These are phyloP conservation scores for Pyxicephalus adspersus DNA, from an alignment of 2,113 vertebrate species.

Conservation along the genomic window DNA sequence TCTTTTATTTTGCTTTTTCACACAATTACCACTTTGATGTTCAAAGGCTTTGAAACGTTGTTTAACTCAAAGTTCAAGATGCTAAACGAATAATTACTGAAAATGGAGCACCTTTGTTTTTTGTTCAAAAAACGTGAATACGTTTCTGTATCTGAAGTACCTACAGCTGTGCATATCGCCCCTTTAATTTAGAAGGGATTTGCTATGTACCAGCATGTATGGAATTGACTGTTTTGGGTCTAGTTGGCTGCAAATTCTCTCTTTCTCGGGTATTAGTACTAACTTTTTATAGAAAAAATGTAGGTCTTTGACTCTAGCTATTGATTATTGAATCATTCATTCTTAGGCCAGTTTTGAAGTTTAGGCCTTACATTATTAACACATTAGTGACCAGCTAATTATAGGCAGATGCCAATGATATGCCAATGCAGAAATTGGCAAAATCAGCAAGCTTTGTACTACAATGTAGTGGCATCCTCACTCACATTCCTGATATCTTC, in stretches of 20 bases:
- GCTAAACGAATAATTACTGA: slow-evolving; percentile 48
- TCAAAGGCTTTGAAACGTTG: slow-evolving; percentile 44
- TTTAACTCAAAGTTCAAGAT: slow-evolving; percentile 39
- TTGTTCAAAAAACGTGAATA: not conserved
- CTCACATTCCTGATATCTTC: too few relatives aligned
- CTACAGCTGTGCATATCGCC: slow-evolving; percentile 29
- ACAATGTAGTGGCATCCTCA: too few relatives aligned
- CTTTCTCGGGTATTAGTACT: not conserved
- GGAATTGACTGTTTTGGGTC: not conserved
- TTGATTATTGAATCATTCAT: too few relatives aligned
- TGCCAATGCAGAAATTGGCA: too few relatives aligned
- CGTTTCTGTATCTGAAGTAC: slow-evolving; percentile 7
- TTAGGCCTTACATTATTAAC: too few relatives aligned
- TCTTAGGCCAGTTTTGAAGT: too few relatives aligned
- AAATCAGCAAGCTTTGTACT: too few relatives aligned
- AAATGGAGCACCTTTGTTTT: slow-evolving; percentile 16
- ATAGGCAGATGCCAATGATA: too few relatives aligned
- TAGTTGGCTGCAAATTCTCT: not conserved
- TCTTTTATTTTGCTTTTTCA: slow-evolving; percentile 22
- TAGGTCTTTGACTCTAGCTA: too few relatives aligned
- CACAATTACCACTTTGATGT: slow-evolving; percentile 47
- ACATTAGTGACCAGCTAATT: too few relatives aligned
- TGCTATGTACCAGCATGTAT: not conserved
- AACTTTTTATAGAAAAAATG: too few relatives aligned
- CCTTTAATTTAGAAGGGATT: slow-evolving; percentile 18